Evolutionary conservation across 2,113 vertebrate species (phyloP).

Genomic region (Synchiropus splendidus): DNA sequence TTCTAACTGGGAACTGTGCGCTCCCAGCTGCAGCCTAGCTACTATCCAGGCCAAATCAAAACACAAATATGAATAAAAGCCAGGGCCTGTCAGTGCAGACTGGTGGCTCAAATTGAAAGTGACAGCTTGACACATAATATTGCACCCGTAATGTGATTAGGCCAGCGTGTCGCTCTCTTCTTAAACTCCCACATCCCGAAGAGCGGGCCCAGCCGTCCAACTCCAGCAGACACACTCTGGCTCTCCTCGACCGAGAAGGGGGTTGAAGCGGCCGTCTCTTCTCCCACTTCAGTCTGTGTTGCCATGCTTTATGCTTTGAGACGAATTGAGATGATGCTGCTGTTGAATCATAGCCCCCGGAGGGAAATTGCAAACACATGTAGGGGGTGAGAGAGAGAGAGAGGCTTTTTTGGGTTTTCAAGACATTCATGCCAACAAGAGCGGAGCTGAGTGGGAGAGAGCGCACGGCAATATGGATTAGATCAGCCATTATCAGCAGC

Average conservation of each 20-base stretch:
- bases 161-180: constrained; percentile 57
- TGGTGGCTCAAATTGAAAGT: constrained; percentile 69
- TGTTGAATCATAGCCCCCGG: constrained; percentile 63
- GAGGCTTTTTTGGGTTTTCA: constrained; percentile 47
- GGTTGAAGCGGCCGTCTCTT: constrained; percentile 38
- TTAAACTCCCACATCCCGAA: constrained; percentile 61
- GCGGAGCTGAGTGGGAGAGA: constrained; percentile 53
- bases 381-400: constrained; percentile 30
- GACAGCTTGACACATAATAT: constrained; percentile 77
- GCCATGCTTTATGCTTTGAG: constrained; percentile 58
- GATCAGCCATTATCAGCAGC: constrained; percentile 58
- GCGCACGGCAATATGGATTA: constrained; percentile 53
- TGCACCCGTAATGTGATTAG: constrained; percentile 74
- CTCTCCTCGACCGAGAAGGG: constrained; percentile 40
- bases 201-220: constrained; percentile 51
- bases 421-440: constrained; percentile 46
- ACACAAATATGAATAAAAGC: constrained; percentile 58
- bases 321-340: constrained; percentile 57
- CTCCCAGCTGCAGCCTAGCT: constrained; percentile 34
- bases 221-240: constrained; percentile 55
- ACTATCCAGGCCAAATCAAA: constrained; percentile 64
- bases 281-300: constrained; percentile 51
- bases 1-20: constrained; percentile 17
- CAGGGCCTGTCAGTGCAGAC: constrained; percentile 47
- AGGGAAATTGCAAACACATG: constrained; percentile 69